A percentile compares a stretch with the other conserved stretches of the same genome.
These are phyloP conservation scores for Drosophila colorata DNA, from an alignment of 2,888 invertebrate genomes.

Conservation along the genomic window DNA sequence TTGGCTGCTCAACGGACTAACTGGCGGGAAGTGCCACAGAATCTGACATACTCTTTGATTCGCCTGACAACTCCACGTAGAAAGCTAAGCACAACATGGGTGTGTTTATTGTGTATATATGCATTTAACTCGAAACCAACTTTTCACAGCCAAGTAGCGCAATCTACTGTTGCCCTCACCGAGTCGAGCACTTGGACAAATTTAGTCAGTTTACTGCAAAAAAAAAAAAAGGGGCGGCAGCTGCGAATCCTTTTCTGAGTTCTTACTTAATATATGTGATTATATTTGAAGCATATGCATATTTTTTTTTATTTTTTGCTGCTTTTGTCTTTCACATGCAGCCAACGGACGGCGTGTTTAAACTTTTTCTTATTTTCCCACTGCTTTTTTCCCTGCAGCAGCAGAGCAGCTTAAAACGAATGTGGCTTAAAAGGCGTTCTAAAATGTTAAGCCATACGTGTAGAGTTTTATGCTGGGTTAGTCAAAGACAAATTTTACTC, in stretches of 20 bases:
- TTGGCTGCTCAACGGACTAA: slow-evolving; percentile 26
- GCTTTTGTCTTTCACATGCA: slow-evolving; percentile 46
- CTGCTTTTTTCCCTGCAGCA: slow-evolving; percentile 10
- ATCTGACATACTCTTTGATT: slow-evolving; percentile 10
- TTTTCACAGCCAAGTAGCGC: slow-evolving; percentile 6
- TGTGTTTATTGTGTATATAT: slow-evolving; percentile 4
- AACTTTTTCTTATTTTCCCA: slow-evolving; percentile 26
- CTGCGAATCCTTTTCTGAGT: slow-evolving; percentile 41
- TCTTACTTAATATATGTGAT: slow-evolving; percentile 47
- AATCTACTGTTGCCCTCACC: slow-evolving; percentile 19
- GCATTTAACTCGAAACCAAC: neutral
- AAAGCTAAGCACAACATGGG: no score
- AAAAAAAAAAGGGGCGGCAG: neutral
- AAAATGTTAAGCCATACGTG: slow-evolving; percentile 77
- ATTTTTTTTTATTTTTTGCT: slow-evolving; percentile 15
- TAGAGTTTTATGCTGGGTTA: slow-evolving; percentile 71
- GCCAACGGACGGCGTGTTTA: slow-evolving; percentile 35
- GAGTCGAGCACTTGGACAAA: slow-evolving; percentile 21
- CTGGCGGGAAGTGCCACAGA: slow-evolving; percentile 7
- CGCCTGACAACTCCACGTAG: neutral
- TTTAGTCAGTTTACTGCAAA: slow-evolving; percentile 7
- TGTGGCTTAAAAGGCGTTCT: slow-evolving; percentile 61
- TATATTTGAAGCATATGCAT: slow-evolving; percentile 52
- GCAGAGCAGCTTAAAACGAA: slow-evolving; percentile 40
- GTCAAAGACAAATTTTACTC: slow-evolving; percentile 70